Evolutionary conservation across 2,113 vertebrate genomes (phyloP).

Genomic region (Cromileptes altivelis): DNA sequence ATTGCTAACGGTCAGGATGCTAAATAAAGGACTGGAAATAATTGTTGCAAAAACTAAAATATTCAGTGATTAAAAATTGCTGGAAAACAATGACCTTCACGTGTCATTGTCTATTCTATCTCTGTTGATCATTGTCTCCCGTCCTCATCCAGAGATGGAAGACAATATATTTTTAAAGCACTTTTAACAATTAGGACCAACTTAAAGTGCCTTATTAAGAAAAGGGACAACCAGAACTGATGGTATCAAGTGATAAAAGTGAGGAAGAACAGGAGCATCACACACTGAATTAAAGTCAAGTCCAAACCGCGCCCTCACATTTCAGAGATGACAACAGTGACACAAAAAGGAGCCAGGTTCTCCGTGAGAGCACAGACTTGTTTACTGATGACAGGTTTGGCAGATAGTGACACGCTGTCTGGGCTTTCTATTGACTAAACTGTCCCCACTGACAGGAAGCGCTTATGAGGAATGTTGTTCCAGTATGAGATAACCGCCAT

Average conservation of each 20-base stretch:
- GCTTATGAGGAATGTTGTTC: slow-evolving; percentile 1
- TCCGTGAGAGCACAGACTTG: slow-evolving; percentile 7
- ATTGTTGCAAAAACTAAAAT: not conserved
- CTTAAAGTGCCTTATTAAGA: not conserved
- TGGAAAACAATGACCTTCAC: not conserved
- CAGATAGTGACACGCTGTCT: slow-evolving; percentile 60
- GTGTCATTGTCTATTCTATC: not conserved
- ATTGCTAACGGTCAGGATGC: not conserved
- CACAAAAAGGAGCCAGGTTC: not conserved
- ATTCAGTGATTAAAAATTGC: not conserved
- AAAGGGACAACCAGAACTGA: not conserved
- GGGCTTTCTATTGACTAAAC: slow-evolving; percentile 23
- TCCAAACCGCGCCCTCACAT: slow-evolving; percentile 14
- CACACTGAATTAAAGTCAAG: not conserved
- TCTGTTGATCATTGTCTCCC: not conserved
- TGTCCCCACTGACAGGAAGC: slow-evolving; percentile 24
- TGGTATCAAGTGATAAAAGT: not conserved
- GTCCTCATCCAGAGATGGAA: not conserved
- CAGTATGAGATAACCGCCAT: not conserved
- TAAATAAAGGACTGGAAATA: not conserved
- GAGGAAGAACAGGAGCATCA: not conserved
- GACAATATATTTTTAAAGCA: not conserved
- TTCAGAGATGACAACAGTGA: slow-evolving; percentile 30
- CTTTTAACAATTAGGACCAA: not conserved
- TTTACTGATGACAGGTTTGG: slow-evolving; percentile 39